Base-by-base conservation (phyloP, 2,113 vertebrate species). In the Fregata magnificens region DNA sequence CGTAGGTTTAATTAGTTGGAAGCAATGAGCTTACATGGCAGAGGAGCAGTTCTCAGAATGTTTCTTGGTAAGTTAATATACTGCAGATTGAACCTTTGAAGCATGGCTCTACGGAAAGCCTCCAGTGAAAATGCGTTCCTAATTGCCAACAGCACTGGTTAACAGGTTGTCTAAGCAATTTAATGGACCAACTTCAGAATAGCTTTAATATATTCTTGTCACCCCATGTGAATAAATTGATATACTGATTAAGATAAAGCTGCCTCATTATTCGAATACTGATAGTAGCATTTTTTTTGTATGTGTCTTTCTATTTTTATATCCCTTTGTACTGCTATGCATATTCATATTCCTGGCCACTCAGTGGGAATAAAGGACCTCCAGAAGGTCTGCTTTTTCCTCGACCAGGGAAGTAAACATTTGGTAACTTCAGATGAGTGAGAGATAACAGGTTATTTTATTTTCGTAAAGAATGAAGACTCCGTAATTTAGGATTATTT, bases 171-270 rank as follows among this genome's bases (percentile, higher is more conserved):
- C 88, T 95, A 65, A 94, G 71, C 67, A 72, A 69, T 82, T 69
- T 91, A 91, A 89, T 92, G 80, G 40, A 55, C 77, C 42, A 89
- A 8, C 78, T 96, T 91, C 32, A 86, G 83, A 88, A 95, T 61
- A 84, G 61, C 69, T 96, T 93, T 93, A 96, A 90, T 94, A 66
- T 86, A 90, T 96, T 95, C 85, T 84, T 94, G 85, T 93, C 67
- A 66, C 89, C 56, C 47, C 55, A 34, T 90, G 90, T 94, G 93
- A 96, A 86, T 96, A 91, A 97, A 79, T 91, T 91, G 89, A 96
- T 97, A 50, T 10, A 79, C 61, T 67, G 77, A 87, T 96, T 87
- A 88, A 95, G 91, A 92, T 95, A 95, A 97, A 95, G 47, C 40
- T 90, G 25, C 82, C 47, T 93, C 38, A 32, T 96, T 96, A 89